Conservation (phyloP, 2,888 invertebrate species). For the Tryphoninae sp. region DNA sequence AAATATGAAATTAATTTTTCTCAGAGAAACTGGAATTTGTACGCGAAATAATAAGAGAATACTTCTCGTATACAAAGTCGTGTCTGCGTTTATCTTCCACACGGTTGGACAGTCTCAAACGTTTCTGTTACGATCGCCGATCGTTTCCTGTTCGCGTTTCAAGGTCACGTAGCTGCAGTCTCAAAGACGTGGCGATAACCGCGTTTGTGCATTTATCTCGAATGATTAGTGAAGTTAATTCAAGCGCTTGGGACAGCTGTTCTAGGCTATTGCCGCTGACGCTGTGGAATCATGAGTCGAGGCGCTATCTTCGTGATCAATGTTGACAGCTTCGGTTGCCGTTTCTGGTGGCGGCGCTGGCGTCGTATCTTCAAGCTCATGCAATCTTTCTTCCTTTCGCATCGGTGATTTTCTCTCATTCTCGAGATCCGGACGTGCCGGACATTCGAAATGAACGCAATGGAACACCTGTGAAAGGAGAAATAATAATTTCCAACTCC, state of each 20-base stretch:
- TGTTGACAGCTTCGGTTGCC: slow-evolving; percentile 75
- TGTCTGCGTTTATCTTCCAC: slow-evolving; percentile 14
- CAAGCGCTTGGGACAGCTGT: not conserved
- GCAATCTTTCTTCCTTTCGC: slow-evolving; percentile 65
- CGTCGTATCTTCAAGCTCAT: slow-evolving; percentile 45
- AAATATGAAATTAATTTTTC: not conserved
- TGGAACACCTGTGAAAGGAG: slow-evolving; percentile 91
- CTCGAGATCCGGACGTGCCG: slow-evolving; percentile 84
- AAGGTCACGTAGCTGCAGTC: not conserved
- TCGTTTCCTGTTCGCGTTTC: not conserved
- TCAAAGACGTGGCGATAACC: not conserved
- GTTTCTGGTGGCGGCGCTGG: slow-evolving; percentile 73
- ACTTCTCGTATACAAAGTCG: slow-evolving; percentile 53
- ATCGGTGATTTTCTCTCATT: slow-evolving; percentile 69
- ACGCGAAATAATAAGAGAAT: slow-evolving; percentile 22
- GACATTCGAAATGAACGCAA: slow-evolving; percentile 98
- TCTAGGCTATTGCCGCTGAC: slow-evolving; percentile 64
- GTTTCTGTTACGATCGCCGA: slow-evolving; percentile 13
- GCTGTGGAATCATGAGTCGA: slow-evolving; percentile 66
- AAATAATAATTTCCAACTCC: not conserved
- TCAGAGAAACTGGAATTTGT: slow-evolving; percentile 30
- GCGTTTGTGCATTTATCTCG: slow-evolving; percentile 3
- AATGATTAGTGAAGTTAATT: slow-evolving; percentile 11
- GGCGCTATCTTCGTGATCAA: slow-evolving; percentile 73
- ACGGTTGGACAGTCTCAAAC: slow-evolving; percentile 34